These are phyloP conservation scores for Furnarius figulus DNA, from an alignment of 2,113 vertebrate genomes.

Conservation along the genomic window DNA sequence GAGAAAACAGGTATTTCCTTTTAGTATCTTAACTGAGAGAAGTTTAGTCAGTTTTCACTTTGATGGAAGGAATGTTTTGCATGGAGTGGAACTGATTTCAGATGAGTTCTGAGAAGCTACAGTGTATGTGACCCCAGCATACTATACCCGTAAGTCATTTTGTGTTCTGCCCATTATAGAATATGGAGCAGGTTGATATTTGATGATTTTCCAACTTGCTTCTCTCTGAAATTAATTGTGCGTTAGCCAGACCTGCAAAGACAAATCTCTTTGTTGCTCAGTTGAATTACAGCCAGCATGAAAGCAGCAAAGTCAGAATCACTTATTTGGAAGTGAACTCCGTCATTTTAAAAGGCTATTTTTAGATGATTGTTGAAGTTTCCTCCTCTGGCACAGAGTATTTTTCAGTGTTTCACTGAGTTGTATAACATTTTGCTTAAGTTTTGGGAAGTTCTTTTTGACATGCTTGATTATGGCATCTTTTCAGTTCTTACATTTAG, in stretches of 20 bases:
- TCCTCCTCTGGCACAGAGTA: not conserved
- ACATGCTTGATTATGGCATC: not conserved
- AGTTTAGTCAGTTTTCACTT: not conserved
- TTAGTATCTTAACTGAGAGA: not conserved
- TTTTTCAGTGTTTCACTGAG: not conserved
- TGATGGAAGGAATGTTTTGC: not conserved
- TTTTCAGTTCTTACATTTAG: not conserved
- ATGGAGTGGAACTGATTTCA: not conserved
- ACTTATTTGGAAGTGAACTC: not conserved
- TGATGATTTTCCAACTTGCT: not conserved
- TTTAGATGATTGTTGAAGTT: not conserved
- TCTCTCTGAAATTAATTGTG: not conserved
- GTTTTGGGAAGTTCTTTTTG: not conserved
- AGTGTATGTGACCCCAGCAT: not conserved
- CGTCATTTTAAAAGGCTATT: not conserved
- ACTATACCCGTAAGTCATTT: not conserved
- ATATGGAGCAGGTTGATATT: not conserved
- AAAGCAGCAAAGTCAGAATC: not conserved
- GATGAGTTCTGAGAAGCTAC: not conserved
- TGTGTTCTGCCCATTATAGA: not conserved
- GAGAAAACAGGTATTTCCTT: not conserved
- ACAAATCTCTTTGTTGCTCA: not conserved
- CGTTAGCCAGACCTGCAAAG: not conserved
- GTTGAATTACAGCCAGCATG: not conserved
- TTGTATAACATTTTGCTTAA: not conserved